Percentiles rank a stretch among this genome's conserved stretches.
These are phyloP conservation scores for Euproctis similis DNA, from an alignment of 2,888 invertebrate species.

Conservation along the genomic window DNA sequence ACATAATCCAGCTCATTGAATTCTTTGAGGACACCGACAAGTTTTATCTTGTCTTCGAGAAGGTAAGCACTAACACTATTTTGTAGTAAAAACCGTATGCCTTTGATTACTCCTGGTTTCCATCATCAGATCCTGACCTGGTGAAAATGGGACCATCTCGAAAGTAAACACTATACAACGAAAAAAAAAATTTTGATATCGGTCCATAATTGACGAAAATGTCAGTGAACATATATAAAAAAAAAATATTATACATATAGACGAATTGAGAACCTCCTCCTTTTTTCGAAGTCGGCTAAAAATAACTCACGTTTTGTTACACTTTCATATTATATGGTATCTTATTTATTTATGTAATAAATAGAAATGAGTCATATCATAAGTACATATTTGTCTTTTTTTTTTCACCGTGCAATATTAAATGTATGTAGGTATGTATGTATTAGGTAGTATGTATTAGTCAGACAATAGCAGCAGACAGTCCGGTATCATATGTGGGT, in stretches of 20 bases:
- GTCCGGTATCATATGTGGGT: conserved; percentile 10
- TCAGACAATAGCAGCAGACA: conserved; percentile 14
- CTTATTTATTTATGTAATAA: conserved; percentile 4
- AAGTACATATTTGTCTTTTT: conserved; percentile 8
- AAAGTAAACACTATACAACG: too few species aligned
- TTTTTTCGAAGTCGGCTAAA: too few species aligned
- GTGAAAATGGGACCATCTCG: too few species aligned
- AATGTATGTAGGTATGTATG: neutral
- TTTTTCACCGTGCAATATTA: conserved; percentile 11
- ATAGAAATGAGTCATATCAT: conserved; percentile 19
- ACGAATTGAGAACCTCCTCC: too few species aligned
- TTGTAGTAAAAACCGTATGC: too few species aligned
- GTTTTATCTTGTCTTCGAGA: conserved; percentile 98
- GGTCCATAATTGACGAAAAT: too few species aligned
- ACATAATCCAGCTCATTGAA: conserved; percentile 98
- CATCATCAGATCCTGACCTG: too few species aligned
- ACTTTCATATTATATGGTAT: conserved; percentile 5
- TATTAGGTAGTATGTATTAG: conserved; percentile 13
- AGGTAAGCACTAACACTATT: conserved; percentile 77
- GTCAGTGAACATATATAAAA: too few species aligned
- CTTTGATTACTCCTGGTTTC: too few species aligned
- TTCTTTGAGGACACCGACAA: conserved; percentile 97
- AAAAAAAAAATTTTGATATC: too few species aligned
- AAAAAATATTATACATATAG: too few species aligned
- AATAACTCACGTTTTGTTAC: conserved; percentile 1